Evolutionary conservation across 1,140 invertebrate species (phyloP), one percentile per base, ranked within the genome.

Genomic region (Euborellia annulipes): DNA sequence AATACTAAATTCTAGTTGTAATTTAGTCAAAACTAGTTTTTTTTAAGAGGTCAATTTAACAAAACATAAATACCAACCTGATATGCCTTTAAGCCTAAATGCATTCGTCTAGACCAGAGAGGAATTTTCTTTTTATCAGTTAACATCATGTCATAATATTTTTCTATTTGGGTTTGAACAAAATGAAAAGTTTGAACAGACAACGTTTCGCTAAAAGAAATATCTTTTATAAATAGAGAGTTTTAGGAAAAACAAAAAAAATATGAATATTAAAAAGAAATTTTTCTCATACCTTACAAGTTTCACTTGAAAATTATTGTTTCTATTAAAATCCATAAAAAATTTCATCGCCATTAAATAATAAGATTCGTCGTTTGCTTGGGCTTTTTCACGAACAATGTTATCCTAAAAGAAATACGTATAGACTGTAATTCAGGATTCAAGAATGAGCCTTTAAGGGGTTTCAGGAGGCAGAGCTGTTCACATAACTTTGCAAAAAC

Each of bases 241-340:
- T 41, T 27, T 41, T n/a, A n/a, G n/a, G n/a, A n/a, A n/a, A n/a
- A n/a, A n/a, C n/a, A n/a, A n/a, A n/a, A 22, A 39, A 41, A 40
- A 22, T 41, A 42, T 47, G 17, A 19, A 17, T n/a, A 41, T 19
- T 7, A 19, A 37, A 20, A 41, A 18, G 7, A 41, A 3, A 18
- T 19, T 2, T 17, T 7, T 41, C 14, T 4, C n/a, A n/a, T n/a
- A 88, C 85, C 85, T 87, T 42, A 95, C 79, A 52, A 88, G 71
- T 64, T 90, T 87, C 50, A 93, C 76, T 65, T 85, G 73, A 58
- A 90, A 87, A 55, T 79, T 79, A 54, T 79, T 72, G 56, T 78
- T 69, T 51, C 93, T 76, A 72, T 93, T 94, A 64, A 97, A 96
- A 64, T 94, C 86, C 88, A 96, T 93, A 62, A 96, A 97, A 67